Base-by-base conservation (phyloP, 1,140 invertebrate species). In the Triops longicaudatus region DNA sequence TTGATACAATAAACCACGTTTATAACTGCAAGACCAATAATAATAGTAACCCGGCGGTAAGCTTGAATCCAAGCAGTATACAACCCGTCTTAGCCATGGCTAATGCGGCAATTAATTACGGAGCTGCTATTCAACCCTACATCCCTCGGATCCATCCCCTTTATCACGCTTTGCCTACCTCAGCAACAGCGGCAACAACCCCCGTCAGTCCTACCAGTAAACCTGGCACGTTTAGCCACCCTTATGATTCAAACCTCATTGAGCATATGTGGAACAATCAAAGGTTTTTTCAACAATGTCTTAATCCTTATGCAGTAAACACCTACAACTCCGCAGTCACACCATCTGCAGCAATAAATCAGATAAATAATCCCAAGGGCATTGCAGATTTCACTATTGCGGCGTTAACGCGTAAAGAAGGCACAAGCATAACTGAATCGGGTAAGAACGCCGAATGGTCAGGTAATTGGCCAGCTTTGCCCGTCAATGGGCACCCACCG, bases 81-180 rank as follows among this genome's bases (percentile, higher is more conserved):
- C 50, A 63, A 63, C 50, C 50, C 50, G 50, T 63, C 5, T 63
- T 63, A 63, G 50, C 50, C 50, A 63, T 63, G 50, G 50, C 50
- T 63, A 63, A 63, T 63, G 50, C 50, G 14, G 50, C 50, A 2
- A 63, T 63, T 63, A 63, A 63, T 63, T 63, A 63, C 50, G 50
- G 50, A 22, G 50, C 50, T 11, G 50, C 50, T 63, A 63, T 63
- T 63, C 50, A 63, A 22, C 50, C 50, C 14, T 63, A 63, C 50
- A n/a, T 63, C 17, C 50, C 50, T 63, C 50, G 50, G 10, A 63
- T 63, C 7, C 50, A 63, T 7, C 50, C 50, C 50, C 50, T 63
- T 22, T 63, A 63, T 63, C 50, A 63, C 50, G 17, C 50, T 63
- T 63, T 22, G 22, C 50, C 50, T 63, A n/a, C 50, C 50, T 63